These are phyloP conservation scores for Halcyon smyrnensis DNA, from an alignment of 2,797 vertebrate genomes.

Conservation along the genomic window DNA sequence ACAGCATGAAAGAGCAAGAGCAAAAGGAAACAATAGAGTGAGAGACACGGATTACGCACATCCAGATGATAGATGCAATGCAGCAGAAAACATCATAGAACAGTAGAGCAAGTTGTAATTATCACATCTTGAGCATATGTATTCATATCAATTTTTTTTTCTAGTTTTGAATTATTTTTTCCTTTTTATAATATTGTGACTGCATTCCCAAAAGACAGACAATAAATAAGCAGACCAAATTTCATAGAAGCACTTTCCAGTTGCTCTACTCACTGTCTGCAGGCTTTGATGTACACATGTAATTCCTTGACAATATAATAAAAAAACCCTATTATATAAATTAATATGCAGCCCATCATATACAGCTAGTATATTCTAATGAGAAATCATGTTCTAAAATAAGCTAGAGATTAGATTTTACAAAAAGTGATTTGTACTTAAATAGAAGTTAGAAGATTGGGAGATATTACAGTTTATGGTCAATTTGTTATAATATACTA, in stretches of 20 bases:
- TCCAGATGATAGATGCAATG: background rate
- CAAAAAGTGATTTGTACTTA: background rate
- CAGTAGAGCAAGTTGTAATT: background rate
- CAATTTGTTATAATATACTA: background rate
- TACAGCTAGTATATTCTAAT: conserved; percentile 23
- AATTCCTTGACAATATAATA: conserved; percentile 48
- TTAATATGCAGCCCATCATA: conserved; percentile 55
- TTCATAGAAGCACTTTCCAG: conserved; percentile 61
- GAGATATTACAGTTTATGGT: background rate
- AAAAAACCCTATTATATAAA: conserved; percentile 60
- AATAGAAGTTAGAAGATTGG: background rate
- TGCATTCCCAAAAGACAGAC: conserved; percentile 48
- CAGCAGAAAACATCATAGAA: background rate
- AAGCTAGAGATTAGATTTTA: background rate
- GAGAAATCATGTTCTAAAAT: conserved; percentile 15
- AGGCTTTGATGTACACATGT: conserved; percentile 54
- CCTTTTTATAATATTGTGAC: conserved; percentile 28
- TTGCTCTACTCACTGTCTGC: conserved; percentile 10
- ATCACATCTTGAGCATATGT: background rate
- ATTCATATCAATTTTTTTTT: background rate
- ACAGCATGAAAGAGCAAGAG: background rate
- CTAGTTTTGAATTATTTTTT: background rate
- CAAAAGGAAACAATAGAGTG: background rate
- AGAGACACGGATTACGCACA: background rate
- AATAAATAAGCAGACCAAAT: conserved; percentile 57